Base-by-base conservation (phyloP, 2,888 invertebrate species). In the Polydrusus cervinus region DNA sequence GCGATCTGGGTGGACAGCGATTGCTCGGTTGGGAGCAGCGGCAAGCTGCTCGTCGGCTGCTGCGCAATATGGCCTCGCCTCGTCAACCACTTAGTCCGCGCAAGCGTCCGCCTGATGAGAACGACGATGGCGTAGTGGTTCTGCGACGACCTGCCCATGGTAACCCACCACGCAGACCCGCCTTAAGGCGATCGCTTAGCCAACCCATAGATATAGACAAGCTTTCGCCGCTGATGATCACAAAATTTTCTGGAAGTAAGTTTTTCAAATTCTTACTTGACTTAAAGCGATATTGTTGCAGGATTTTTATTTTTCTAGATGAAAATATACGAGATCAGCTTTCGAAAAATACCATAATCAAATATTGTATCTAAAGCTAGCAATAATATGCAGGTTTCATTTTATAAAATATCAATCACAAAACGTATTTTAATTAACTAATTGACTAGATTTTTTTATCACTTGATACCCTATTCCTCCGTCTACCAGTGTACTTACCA, bases 191-290 rank as follows among this genome's bases (percentile, higher is more conserved):
- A 77, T 93, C 93, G n/a, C 88, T 92, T 57, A 93, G 93, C 84
- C 93, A 93, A 82, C 93, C 93, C 76, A 85, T 91, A 80, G 91
- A 91, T 83, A 89, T 90, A 80, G 90, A 90, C 83, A 90, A 90
- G 84, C 85, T 90, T 79, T 90, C 90, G 70, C 90, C 90, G 14
- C 82, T 64, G 38, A 57, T 72, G 72, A 45, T 34, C 10, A 34
- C 13, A 1, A 65, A 49, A 45, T 57, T 40, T 53, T 18, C 55
- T 38, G 55, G 40, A 64, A 72, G 72, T 72, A 57, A 47, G 72
- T 60, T 34, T 49, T 20, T 25, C 1, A 25, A 25, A 25, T 25
- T 25, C n/a, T n/a, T n/a, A n/a, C n/a, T n/a, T n/a, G n/a, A n/a
- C n/a, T n/a, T n/a, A n/a, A n/a, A n/a, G n/a, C n/a, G n/a, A n/a